Base-by-base conservation (phyloP, 1,140 invertebrate species). In the Kradibia gibbosae region DNA sequence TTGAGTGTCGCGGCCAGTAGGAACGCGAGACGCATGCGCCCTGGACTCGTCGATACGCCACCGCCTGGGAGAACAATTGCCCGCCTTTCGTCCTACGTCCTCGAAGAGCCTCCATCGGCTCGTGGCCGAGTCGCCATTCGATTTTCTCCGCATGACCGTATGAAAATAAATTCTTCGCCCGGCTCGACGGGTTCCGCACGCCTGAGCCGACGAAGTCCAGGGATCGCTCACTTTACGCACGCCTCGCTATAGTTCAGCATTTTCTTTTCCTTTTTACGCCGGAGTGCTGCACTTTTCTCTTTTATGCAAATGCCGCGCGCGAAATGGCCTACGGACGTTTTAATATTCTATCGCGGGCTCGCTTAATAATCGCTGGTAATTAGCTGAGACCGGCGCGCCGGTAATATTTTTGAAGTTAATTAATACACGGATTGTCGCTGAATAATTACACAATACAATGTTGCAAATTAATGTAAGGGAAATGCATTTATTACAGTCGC, bases 31-130 rank as follows among this genome's bases (percentile, higher is more conserved):
- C 86, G 86, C 86, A 86, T 88, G 86, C 85, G 87, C 81, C 57
- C 28, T 67, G 60, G 25, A 84, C 75, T 85, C 75, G 86, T 88
- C 87, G 84, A 88, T 88, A 87, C 86, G 86, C 83, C 82, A 79
- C 62, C 71, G 60, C 10, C 11, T 13, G 55, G 5, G 17, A 11
- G 17, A 11, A 50, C 50, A 42, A 4, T 62, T 57, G 28, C 50
- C 48, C 65, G 62, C 48, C 53, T 70, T 78, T 72, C 28, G 36
- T 10, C 48, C 36, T 28, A 17, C 1, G 31, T n/a, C 34, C 34
- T 36, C 2, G 11, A 5, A 50, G 28, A 34, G 31, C 67, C 67
- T 72, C 77, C 78, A 50, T 80, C 55, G 36, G 36, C 50, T 80
- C 20, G 11, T 5, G 34, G 1, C 31, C 5, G 28, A 71, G 31